Conservation (phyloP, 2,113 vertebrate genomes). For the Varanus komodoensis region DNA sequence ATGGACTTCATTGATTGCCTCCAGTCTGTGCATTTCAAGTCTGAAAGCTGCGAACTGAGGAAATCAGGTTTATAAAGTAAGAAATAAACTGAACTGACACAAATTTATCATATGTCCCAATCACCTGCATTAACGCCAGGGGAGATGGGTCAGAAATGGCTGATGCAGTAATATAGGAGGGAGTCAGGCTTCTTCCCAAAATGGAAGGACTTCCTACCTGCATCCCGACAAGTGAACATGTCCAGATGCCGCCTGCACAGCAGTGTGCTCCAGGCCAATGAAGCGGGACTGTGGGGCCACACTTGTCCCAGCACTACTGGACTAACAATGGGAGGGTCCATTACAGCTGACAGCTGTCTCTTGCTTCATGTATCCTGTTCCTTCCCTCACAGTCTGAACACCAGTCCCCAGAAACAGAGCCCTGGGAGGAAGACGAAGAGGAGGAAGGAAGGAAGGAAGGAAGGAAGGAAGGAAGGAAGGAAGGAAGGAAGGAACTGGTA, state of each 20-base stretch:
- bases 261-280: not conserved
- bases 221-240: not conserved
- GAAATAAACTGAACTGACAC: too few species aligned
- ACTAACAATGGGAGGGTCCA: not conserved
- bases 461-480: not conserved
- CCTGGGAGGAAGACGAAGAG: not conserved
- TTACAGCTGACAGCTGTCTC: not conserved
- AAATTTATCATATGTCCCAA: too few species aligned
- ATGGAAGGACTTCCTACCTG: not conserved
- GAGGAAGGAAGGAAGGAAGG: not conserved
- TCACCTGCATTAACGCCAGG: too few species aligned
- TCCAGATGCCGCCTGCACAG: not conserved
- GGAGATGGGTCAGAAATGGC: too few species aligned
- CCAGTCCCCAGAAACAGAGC: not conserved
- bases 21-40: too few species aligned
- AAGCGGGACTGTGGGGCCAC: not conserved
- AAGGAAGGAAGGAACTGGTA: not conserved
- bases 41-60: too few species aligned
- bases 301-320: too few species aligned
- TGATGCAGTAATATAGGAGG: too few species aligned
- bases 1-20: too few species aligned
- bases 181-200: too few species aligned
- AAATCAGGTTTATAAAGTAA: too few species aligned
- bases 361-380: not conserved
- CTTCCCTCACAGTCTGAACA: not conserved